Base-by-base conservation (phyloP, 2,888 invertebrate genomes). In the Cosmorhoe ocellata region DNA sequence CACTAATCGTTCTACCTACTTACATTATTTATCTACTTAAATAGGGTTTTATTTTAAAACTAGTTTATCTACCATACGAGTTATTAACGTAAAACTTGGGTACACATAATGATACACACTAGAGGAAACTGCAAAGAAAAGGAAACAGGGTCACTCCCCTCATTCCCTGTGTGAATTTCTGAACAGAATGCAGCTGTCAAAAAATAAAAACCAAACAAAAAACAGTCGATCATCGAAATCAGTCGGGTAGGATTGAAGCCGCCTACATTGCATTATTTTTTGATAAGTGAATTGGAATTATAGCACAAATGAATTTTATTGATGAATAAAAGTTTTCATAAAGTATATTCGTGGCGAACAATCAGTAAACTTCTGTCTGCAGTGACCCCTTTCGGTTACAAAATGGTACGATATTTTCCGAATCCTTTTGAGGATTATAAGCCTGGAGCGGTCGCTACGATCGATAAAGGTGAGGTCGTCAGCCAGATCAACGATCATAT, bases 341-440 rank as follows among this genome's bases (percentile, higher is more conserved):
- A 64, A 51, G 47, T 56, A 51, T 56, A 61, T 44, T 58, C 59
- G 24, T 56, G 66, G 12, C 46, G 56, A 45, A 62, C 63, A 30
- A 59, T 71, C 47, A 61, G 64, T 39, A 69, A 63, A 56, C 64
- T 71, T 10, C 26, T 75, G 10, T 71, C 70, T 31, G 61, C 63
- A 27, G 40, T 59, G 40, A 52, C 51, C 40, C 58, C 63, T 13
- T 64, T 70, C 48, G 59, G 58, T 40, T 51, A 60, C 11, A 81
- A 73, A 65, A 90, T 90, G 88, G 88, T 88, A 44, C 76, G 90
- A 45, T 84, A 78, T 64, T 90, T 90, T 61, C 69, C 74, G 11
- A 90, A 90, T 56, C 78, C 81, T 0, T 85, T 67, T 36, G 80
- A 81, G 27, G 87, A 87, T 51, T 75, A 64, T 51, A 69, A 71